Base-by-base conservation (phyloP, 1,140 invertebrate species). In the Drosophila saltans region DNA sequence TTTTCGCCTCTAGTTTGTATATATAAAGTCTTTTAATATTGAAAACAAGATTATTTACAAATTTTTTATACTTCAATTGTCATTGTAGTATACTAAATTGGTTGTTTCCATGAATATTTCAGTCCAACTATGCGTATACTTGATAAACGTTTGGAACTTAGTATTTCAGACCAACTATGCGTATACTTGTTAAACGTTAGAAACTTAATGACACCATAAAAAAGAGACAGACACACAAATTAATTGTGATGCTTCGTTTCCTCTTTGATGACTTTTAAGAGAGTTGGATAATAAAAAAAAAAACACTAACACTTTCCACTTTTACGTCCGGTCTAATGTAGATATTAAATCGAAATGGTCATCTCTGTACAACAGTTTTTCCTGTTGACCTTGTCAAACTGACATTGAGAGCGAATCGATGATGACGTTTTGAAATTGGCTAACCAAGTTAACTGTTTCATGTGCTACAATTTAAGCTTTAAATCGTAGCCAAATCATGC, bases 401-500 rank as follows among this genome's bases (percentile, higher is more conserved):
- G 61, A 26, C 43, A 43, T 63, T 36, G 61, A 16, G 16, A 41
- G 73, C 65, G 58, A 57, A 76, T 77, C 73, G 65, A 75, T 74
- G 62, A 70, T 4, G 28, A 16, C 30, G 30, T 57, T 73, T 33
- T 41, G 28, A 30, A 24, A 21, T 16, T 16, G 21, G 45, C 21
- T 52, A 63, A 26, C 21, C n/a, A 58, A 28, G 16, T 26, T n/a
- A 59, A 57, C 67, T 48, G 68, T 66, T 24, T 16, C 16, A 33
- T 48, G 21, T 52, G 41, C 28, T 65, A 48, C 43, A 52, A 52
- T 52, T 52, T 52, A 52, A 62, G 11, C 41, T 66, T 69, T 63
- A 57, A 77, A 77, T 70, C 57, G 62, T 40, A 70, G 66, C 48
- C 66, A 66, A 77, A 60, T 66, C 28, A 67, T 75, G 63, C 64